These are phyloP conservation scores for Thaleichthys pacificus DNA, from an alignment of 2,797 vertebrate species.

Conservation along the genomic window DNA sequence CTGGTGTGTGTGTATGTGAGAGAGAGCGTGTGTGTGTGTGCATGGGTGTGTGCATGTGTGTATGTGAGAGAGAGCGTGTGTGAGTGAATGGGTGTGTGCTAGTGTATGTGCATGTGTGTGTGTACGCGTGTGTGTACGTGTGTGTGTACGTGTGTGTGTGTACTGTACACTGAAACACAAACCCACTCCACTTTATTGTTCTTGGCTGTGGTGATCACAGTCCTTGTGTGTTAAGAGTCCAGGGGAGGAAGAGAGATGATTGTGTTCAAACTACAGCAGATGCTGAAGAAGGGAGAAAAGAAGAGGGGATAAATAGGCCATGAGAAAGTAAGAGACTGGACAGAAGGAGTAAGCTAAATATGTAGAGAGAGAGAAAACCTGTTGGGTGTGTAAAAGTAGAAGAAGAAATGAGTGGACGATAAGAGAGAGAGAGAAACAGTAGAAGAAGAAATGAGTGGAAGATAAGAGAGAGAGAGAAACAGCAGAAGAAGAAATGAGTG, in stretches of 20 bases:
- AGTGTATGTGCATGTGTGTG: no score
- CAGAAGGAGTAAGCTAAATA: no score
- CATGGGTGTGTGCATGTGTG: background rate
- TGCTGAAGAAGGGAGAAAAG: background rate
- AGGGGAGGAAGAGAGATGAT: background rate
- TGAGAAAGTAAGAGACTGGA: background rate
- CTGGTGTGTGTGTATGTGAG: background rate
- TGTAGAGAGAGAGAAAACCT: no score
- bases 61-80: background rate
- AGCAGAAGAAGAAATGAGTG: background rate
- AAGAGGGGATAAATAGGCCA: no score
- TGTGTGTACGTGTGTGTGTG: background rate
- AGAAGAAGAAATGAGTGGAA: background rate
- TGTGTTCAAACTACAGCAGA: background rate
- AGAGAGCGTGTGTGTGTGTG: background rate
- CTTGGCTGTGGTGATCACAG: no score
- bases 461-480: background rate
- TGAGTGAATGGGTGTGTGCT: background rate
- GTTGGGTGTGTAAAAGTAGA: background rate
- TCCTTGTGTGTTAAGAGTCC: background rate
- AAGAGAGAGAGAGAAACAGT: background rate
- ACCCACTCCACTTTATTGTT: background rate
- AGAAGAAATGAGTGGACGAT: no score
- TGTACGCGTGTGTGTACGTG: background rate
- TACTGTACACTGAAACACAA: background rate